These are phyloP conservation scores for Polia nebulosa DNA, from an alignment of 2,888 invertebrate species.

Conservation along the genomic window DNA sequence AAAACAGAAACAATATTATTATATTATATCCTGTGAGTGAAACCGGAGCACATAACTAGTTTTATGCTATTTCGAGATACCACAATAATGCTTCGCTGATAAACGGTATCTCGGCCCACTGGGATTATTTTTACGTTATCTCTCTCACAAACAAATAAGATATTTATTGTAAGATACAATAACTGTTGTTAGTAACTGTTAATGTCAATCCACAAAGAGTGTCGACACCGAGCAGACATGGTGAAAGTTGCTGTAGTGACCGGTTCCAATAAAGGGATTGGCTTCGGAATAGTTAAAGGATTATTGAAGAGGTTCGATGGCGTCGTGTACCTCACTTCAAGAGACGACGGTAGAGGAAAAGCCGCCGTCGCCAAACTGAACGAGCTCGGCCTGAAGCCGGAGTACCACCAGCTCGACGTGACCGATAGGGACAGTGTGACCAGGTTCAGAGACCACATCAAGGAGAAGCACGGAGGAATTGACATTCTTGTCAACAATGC, in stretches of 20 bases:
- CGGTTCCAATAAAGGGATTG: conserved; percentile 93
- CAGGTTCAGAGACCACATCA: conserved; percentile 90
- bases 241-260: conserved; percentile 86
- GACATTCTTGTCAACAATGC: conserved; percentile 95
- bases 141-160: conserved; percentile 1
- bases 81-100: background rate
- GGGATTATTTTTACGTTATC: conserved; percentile 25
- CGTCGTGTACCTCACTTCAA: conserved; percentile 88
- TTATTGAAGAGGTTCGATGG: conserved; percentile 92
- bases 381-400: conserved; percentile 64
- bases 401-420: conserved; percentile 67
- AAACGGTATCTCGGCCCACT: conserved; percentile 18
- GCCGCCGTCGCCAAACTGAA: conserved; percentile 72
- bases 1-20: too few species aligned
- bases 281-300: conserved; percentile 91
- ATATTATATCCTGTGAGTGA: too few species aligned
- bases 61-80: background rate
- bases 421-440: conserved; percentile 86
- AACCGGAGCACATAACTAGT: background rate
- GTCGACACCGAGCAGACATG: conserved; percentile 38
- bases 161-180: conserved; percentile 14
- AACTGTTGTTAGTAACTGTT: too few species aligned
- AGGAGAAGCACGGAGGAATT: conserved; percentile 92
- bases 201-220: conserved; percentile 12
- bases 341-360: conserved; percentile 74